A percentile compares a stretch with the other conserved stretches of the same genome.
phyloP scores from a whole-genome alignment of 2,113 vertebrate species.

The Semicossyphus pulcher region DNA sequence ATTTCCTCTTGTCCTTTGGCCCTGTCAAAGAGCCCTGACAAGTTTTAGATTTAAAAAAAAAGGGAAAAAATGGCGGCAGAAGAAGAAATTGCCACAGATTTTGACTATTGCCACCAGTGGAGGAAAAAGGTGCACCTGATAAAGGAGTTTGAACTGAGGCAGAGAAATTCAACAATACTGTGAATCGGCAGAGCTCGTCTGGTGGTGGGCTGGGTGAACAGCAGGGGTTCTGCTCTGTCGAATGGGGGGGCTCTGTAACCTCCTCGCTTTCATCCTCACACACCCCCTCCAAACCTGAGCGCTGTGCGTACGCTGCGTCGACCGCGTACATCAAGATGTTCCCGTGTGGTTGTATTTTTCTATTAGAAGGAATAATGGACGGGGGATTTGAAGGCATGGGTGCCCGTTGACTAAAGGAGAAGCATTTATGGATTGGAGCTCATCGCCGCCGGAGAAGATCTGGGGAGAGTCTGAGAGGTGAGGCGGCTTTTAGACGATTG shows the following conservation, averaged over 20 bases:
- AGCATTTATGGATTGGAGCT: slow-evolving; percentile 81
- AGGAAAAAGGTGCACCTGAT: no score
- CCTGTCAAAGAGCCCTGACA: no score
- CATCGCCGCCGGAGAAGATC: slow-evolving; percentile 69
- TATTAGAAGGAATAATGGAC: slow-evolving; percentile 28
- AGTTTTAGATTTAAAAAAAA: no score
- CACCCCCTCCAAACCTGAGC: slow-evolving; percentile 26
- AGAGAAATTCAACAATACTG: no score
- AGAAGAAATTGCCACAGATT: no score
- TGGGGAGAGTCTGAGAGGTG: slow-evolving; percentile 80
- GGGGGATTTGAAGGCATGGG: slow-evolving; percentile 59
- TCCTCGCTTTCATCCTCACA: slow-evolving; percentile 22
- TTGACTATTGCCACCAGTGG: no score
- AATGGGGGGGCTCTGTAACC: slow-evolving; percentile 9
- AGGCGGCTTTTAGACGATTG: slow-evolving; percentile 31
- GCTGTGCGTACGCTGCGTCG: slow-evolving; percentile 17
- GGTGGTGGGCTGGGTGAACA: slow-evolving; percentile 38
- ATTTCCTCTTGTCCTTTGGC: no score
- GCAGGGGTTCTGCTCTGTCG: slow-evolving; percentile 41
- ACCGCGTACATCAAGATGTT: slow-evolving; percentile 17
- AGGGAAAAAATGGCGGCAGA: no score
- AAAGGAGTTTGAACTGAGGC: no score
- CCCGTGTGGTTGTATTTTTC: background rate
- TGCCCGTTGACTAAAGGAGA: slow-evolving; percentile 56
- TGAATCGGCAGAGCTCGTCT: background rate